Base-by-base conservation (phyloP, 2,113 vertebrate species). In the Puntigrus tetrazona region DNA sequence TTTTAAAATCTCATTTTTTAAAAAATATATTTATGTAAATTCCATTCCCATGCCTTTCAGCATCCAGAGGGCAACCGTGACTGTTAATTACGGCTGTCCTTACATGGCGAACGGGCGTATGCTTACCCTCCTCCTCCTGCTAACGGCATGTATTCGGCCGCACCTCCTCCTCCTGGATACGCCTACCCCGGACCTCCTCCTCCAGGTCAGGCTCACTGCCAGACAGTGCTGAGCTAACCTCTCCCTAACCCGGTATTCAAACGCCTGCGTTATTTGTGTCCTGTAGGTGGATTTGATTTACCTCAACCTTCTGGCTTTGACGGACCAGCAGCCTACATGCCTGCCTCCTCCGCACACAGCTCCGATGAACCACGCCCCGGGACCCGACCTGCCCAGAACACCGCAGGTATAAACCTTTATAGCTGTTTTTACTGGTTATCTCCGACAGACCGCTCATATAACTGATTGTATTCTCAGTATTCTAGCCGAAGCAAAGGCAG, bases 261-360 rank as follows among this genome's bases (percentile, higher is more conserved):
- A n/a, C 20, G 0, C 20, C n/a, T 63, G 41, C 31, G 10, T n/a
- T 77, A 29, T 31, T 74, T 59, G 29, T 52, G 74, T 25, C 85
- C 3, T 69, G 2, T 88, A 95, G 90, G 92, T 92, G 97, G 94
- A 47, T 96, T 97, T n/a, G n/a, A n/a, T n/a, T 90, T 98, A 97
- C 70, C 91, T 96, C 29, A 95, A 88, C 38, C 96, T 1, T 94
- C 95, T 0, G 89, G 87, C 34, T 96, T 94, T 59, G 96, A 95
- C 3, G 94, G 94, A 74, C 93, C 93, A 79, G 94, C 96, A 69
- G 94, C 93, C 8, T 99, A 97, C 74, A 94, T 97, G 92, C 96
- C 97, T 0, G n/a, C 98, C 98, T 0, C 97, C 97, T 0, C 97
- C 98, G 0, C 99, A 99, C 73, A 97, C 97, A 0, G 96, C 96